phyloP scores from a whole-genome alignment of 2,113 vertebrate species.

The Nansenia antarctica region DNA sequence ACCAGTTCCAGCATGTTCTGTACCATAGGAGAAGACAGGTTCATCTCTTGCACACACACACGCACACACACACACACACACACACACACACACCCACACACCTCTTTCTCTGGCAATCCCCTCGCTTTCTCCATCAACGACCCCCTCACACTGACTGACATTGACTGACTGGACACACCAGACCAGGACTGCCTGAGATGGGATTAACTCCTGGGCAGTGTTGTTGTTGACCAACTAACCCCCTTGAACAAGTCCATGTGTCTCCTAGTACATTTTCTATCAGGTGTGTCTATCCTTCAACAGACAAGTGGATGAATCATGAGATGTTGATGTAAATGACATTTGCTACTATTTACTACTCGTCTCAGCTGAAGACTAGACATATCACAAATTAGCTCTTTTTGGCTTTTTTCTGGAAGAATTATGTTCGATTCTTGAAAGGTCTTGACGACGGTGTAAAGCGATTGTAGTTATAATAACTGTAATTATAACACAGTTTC shows the following conservation, averaged over 20 bases:
- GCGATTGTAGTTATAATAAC: no score
- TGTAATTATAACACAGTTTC: background rate
- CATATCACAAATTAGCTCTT: no score
- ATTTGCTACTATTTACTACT: no score
- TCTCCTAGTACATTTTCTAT: background rate
- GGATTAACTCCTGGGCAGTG: background rate
- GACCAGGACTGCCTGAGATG: background rate
- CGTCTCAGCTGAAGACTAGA: no score
- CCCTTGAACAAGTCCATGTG: background rate
- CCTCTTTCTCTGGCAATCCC: background rate
- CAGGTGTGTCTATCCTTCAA: background rate
- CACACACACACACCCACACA: conserved; percentile 22
- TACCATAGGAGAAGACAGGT: background rate
- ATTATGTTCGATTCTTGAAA: no score
- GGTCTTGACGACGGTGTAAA: no score
- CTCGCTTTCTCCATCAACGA: background rate
- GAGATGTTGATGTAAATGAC: conserved; percentile 51
- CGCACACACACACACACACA: background rate
- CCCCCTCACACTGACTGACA: background rate
- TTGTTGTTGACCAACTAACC: background rate
- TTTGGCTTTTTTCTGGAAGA: no score
- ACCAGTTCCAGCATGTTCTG: background rate
- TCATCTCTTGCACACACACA: conserved; percentile 9
- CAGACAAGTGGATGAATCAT: conserved; percentile 32
- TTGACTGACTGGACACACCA: background rate